Base-by-base conservation (phyloP, 2,888 invertebrate species). In the Drosophila dives region DNA sequence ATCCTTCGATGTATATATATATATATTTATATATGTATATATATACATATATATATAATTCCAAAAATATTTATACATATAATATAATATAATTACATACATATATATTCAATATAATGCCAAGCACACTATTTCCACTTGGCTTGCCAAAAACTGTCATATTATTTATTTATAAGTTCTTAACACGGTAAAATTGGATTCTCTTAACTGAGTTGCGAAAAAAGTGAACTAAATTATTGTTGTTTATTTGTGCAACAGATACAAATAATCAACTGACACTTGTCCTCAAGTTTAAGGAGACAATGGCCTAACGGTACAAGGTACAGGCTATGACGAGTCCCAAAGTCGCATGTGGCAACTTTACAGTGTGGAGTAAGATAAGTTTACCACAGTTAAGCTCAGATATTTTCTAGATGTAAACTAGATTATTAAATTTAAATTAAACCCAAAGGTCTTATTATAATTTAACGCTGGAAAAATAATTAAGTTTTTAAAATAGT, bases 1-100 rank as follows among this genome's bases (percentile, higher is more conserved):
- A 76, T 64, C 61, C 61, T 64, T 68, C 62, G 70, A 84, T 58
- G 62, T 55, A 36, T 40, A 60, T 54, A 36, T 50, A 62, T 64
- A n/a, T 40, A 10, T n/a, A 8, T 38, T 0, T 40, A 40, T 42
- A 20, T 42, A 12, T 42, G n/a, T 54, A 36, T 50, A 62, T 64
- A n/a, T 40, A 10, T n/a, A 8, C 17, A 2, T 40, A 40, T 42
- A 20, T 42, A 12, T 42, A 6, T 20, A n/a, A 42, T 20, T 11
- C 12, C 20, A 45, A 12, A 3, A 20, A 23, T 23, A 23, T 40
- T 10, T n/a, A 8, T 38, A 2, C n/a, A 40, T 42, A 20, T n/a
- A n/a, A n/a, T n/a, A n/a, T n/a, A n/a, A n/a, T 42, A 6, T 20
- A n/a, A 10, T 10, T n/a, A 10, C n/a, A 2, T 20, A 42, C 12